These are phyloP conservation scores for Gasterosteus nipponicus DNA, from an alignment of 2,113 vertebrate species.

Conservation along the genomic window DNA sequence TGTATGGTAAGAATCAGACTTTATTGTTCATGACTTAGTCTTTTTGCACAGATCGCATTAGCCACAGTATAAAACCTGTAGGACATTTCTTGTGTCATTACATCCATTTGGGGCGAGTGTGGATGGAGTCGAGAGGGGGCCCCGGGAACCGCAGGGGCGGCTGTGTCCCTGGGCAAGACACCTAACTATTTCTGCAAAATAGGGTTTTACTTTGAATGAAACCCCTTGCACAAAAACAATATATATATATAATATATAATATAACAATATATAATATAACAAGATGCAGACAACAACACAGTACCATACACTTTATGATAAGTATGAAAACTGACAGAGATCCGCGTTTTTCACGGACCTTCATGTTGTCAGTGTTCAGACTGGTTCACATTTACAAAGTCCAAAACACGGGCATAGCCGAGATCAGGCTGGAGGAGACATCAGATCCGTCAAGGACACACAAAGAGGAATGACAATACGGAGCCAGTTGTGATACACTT, in stretches of 20 bases:
- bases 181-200: neutral
- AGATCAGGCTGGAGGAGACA: neutral
- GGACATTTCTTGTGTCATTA: neutral
- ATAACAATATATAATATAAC: neutral
- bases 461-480: neutral
- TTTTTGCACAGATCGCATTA: neutral
- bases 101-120: too few species aligned
- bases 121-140: too few species aligned
- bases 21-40: neutral
- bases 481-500: too few species aligned
- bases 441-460: neutral
- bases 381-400: conserved; percentile 15
- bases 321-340: neutral
- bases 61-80: neutral
- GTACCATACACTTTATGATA: neutral
- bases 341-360: neutral
- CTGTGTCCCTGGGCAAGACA: too few species aligned
- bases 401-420: neutral
- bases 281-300: neutral
- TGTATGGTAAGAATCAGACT: neutral
- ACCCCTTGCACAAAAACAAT: neutral
- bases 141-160: too few species aligned
- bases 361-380: neutral
- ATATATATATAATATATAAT: too few species aligned
- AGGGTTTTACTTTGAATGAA: neutral